phyloP scores from a whole-genome alignment of 2,113 vertebrate species.

The Saguinus imperator region DNA sequence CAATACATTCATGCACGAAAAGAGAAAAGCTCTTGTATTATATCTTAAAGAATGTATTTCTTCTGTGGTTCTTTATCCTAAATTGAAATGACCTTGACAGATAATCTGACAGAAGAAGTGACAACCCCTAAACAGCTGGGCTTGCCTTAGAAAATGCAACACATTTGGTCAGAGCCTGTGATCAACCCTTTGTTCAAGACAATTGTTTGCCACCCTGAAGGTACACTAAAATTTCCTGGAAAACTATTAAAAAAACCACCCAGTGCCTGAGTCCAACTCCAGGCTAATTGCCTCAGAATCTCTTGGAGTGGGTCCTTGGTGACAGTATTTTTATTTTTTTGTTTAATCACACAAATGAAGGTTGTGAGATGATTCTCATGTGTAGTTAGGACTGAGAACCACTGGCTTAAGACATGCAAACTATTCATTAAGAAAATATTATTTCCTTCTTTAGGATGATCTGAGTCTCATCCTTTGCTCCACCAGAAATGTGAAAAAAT shows the following conservation, averaged over 20 bases:
- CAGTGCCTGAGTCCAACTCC: not conserved
- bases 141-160: slow-evolving; percentile 30
- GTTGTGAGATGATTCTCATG: slow-evolving; percentile 10
- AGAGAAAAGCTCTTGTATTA: slow-evolving; percentile 57
- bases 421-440: slow-evolving; percentile 32
- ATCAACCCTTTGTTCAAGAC: not conserved
- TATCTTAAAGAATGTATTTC: slow-evolving; percentile 64
- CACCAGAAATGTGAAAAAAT: not conserved
- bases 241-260: too few species aligned
- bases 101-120: slow-evolving; percentile 41
- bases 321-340: not conserved
- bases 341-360: not conserved
- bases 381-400: not conserved
- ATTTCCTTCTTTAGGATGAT: not conserved
- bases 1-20: slow-evolving; percentile 68
- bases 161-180: not conserved
- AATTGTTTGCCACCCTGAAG: not conserved
- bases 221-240: not conserved
- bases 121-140: not conserved
- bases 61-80: slow-evolving; percentile 62
- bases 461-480: slow-evolving; percentile 3
- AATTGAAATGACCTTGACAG: slow-evolving; percentile 56
- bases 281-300: slow-evolving; percentile 4
- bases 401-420: not conserved
- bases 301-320: not conserved